A percentile compares a stretch with the other conserved stretches of the same genome.
Conservation (phyloP, 2,113 vertebrate genomes). For the Strix uralensis region DNA sequence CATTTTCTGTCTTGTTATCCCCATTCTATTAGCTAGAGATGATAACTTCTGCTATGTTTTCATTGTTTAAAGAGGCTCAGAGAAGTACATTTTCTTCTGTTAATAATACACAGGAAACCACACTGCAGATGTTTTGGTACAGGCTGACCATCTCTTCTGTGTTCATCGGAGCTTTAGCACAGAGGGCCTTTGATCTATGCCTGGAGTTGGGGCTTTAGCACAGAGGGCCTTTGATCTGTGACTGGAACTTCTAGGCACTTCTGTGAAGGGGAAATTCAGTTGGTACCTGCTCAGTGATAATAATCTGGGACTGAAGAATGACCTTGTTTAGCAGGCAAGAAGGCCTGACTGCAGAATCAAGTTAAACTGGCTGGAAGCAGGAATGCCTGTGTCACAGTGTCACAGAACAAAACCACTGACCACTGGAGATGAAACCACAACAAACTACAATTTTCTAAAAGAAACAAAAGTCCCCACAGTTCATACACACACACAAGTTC, state of each 20-base stretch:
- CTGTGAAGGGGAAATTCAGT: not conserved
- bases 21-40: not conserved
- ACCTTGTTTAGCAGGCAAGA: not conserved
- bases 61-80: not conserved
- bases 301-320: not conserved
- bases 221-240: not conserved
- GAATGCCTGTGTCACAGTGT: not conserved
- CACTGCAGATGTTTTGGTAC: not conserved
- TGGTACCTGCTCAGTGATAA: not conserved
- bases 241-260: not conserved
- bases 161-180: not conserved
- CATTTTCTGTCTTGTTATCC: not conserved
- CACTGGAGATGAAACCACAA: too few species aligned
- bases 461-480: too few species aligned
- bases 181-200: not conserved
- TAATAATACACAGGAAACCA: not conserved
- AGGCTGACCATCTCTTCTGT: not conserved
- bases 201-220: not conserved
- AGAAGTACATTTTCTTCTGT: not conserved
- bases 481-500: too few species aligned
- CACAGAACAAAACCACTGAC: too few species aligned
- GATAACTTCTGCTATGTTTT: not conserved
- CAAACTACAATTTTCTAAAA: too few species aligned
- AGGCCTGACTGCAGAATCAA: not conserved
- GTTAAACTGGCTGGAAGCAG: not conserved